A percentile compares a stretch with the other conserved stretches of the same genome.
Evolutionary conservation across 2,113 vertebrate species (phyloP).

Genomic region (Sarotherodon lohbergeri): DNA sequence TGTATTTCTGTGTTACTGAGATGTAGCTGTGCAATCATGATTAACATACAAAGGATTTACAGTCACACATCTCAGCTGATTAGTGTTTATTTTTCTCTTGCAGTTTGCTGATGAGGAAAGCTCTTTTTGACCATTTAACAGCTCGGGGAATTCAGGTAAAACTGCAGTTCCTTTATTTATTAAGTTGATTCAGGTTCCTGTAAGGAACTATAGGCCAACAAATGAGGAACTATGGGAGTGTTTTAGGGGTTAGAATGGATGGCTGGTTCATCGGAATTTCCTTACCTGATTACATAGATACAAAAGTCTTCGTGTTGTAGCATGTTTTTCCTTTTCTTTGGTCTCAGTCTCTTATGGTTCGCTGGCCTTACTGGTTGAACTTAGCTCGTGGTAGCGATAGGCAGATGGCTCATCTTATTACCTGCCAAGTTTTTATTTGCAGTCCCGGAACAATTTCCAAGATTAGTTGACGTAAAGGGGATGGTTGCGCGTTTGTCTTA

Average conservation of each 20-base stretch:
- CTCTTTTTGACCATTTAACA: slow-evolving; percentile 90
- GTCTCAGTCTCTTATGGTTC: neutral
- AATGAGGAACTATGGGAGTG: neutral
- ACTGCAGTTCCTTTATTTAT: neutral
- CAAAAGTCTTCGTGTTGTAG: neutral
- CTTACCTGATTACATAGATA: neutral
- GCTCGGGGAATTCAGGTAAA: slow-evolving; percentile 94
- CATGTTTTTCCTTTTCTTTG: neutral
- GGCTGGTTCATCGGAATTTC: neutral
- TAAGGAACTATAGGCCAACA: neutral
- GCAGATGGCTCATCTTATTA: neutral
- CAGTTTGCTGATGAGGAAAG: slow-evolving; percentile 94
- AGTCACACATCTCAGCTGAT: neutral
- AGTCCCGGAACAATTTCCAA: neutral
- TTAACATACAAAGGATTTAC: neutral
- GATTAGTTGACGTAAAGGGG: neutral
- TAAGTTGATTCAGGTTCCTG: neutral
- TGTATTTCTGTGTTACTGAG: neutral
- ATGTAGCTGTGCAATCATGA: neutral
- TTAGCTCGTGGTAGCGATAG: neutral
- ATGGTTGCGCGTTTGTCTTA: neutral
- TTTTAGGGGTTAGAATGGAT: neutral
- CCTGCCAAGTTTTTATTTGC: neutral
- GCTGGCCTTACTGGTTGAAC: neutral
- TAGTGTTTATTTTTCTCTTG: slow-evolving; percentile 21